Percentiles rank a stretch among this genome's conserved stretches.
These are phyloP conservation scores for Microcebus lehilahytsara DNA, from an alignment of 2,113 vertebrate species.

Conservation along the genomic window DNA sequence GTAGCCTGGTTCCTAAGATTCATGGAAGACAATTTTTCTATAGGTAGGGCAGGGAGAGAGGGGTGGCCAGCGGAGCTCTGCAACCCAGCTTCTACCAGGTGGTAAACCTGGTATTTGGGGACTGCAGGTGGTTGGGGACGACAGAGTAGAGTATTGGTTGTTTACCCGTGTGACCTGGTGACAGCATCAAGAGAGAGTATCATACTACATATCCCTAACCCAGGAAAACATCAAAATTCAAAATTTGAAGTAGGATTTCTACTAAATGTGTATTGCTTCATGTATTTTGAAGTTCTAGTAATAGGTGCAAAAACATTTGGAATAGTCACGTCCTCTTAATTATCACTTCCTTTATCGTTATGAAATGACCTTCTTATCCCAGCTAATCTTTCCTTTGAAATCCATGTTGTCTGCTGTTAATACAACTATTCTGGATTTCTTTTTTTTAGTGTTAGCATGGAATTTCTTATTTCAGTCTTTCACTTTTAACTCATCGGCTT, in stretches of 20 bases:
- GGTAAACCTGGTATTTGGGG: too few relatives aligned
- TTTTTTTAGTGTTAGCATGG: background rate
- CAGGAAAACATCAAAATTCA: background rate
- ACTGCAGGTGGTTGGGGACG: too few relatives aligned
- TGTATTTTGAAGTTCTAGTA: conserved; percentile 13
- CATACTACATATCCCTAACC: background rate
- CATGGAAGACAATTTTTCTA: too few relatives aligned
- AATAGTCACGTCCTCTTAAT: background rate
- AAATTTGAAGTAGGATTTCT: background rate
- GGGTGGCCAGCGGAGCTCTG: too few relatives aligned
- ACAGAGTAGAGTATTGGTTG: background rate
- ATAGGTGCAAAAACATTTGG: background rate
- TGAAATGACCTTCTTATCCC: background rate
- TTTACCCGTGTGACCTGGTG: background rate
- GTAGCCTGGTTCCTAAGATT: too few relatives aligned
- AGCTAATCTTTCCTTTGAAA: background rate
- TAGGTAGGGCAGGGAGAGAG: too few relatives aligned
- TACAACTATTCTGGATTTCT: background rate
- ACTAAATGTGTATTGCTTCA: background rate
- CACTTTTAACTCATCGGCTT: background rate
- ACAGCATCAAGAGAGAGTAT: background rate
- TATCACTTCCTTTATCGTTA: background rate
- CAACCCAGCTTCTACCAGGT: too few relatives aligned
- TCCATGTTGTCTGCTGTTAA: background rate
- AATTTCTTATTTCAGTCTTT: background rate